Evolutionary conservation across 2,113 vertebrate species (phyloP), one percentile per base, ranked within the genome.

Genomic region (Varanus salvator): DNA sequence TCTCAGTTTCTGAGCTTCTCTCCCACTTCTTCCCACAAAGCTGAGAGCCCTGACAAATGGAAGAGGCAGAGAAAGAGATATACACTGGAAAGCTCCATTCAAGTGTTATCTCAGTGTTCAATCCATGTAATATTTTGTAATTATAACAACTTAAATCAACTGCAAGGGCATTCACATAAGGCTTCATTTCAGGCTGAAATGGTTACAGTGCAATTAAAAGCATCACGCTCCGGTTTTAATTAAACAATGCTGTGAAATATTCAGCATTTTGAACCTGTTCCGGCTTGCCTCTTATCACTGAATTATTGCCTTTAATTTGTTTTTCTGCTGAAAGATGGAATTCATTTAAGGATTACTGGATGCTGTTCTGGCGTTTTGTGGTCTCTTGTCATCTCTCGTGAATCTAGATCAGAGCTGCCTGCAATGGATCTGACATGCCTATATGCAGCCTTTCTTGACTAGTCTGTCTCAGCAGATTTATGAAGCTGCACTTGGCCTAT

Each of bases 251-350:
- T 96, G 94, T 97, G 95, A 97, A 98, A 97, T 96, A 95, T 94
- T 96, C 95, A 96, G 95, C 94, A 95, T 97, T 95, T 85, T 95
- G 95, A 96, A 97, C 97, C 96, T 98, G 97, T 96, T 95, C 92
- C 11, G 89, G 95, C 97, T 95, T 97, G 97, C 93, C 93, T 96
- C 93, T 96, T 95, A 92, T 97, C 93, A 94, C 75, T 90, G 92
- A 96, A 95, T 96, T 95, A 95, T 84, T 50, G 78, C 94, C 95
- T 93, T 94, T 95, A 96, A 96, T 97, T 96, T 97, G 95, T 97
- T 97, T 96, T 96, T 94, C 94, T 96, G 92, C 93, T 94, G 91
- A 96, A 95, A 31, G 92, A 96, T 92, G 91, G 94, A 94, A 96
- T 97, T 96, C 93, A 93, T 91, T 95, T 95, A 94, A 94, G 93